Evolutionary conservation across 64 coral and sea anemone genomes (phyloP).

Genomic region (Platygyra sinensis): DNA sequence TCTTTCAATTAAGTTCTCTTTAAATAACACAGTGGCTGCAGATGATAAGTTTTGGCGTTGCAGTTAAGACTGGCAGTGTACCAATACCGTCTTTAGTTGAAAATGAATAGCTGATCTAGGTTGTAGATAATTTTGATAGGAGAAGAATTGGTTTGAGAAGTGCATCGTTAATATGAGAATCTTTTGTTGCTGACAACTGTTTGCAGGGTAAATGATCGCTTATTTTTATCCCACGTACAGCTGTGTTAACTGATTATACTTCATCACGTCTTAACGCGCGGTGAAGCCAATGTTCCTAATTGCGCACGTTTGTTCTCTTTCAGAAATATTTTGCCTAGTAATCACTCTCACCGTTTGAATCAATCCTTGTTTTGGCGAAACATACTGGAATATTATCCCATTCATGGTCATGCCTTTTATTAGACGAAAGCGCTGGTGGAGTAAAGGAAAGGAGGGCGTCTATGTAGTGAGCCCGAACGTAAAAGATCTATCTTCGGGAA

Average conservation of each 20-base stretch:
- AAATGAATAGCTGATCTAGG: too few species aligned
- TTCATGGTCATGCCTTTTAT: neutral
- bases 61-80: too few species aligned
- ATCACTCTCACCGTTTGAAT: neutral
- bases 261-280: neutral
- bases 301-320: slow-evolving; percentile 8
- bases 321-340: neutral
- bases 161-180: neutral
- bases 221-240: neutral
- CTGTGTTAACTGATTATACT: neutral
- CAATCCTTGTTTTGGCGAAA: neutral
- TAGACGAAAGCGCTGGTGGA: slow-evolving; percentile 20
- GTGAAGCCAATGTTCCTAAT: neutral
- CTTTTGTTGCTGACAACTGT: neutral
- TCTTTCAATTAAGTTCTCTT: too few species aligned
- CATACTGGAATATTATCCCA: neutral
- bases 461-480: neutral
- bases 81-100: too few species aligned
- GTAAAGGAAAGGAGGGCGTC: neutral
- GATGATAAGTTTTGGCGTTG: too few species aligned
- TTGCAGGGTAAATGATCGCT: neutral
- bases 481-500: neutral
- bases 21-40: too few species aligned
- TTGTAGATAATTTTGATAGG: too few species aligned
- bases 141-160: neutral